Evolutionary conservation across 2,888 invertebrate species (phyloP), one percentile per base, ranked within the genome.

Genomic region (Subacronicta megacephala): DNA sequence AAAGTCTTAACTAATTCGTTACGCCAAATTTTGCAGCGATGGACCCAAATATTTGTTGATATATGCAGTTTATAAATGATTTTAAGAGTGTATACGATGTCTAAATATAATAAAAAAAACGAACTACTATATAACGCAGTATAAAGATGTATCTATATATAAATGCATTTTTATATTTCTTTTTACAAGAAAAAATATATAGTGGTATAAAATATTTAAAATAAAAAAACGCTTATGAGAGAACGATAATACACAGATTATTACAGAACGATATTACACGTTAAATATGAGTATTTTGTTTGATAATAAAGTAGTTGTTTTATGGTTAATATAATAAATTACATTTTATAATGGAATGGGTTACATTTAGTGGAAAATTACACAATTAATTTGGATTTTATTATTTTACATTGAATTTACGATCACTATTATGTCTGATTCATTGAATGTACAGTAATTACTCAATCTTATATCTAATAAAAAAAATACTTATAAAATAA

Each of bases 1-100:
- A 63, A 67, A 73, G 63, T 70, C 79, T 82, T 85, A 77, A 69
- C 88, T 90, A 90, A 89, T 92, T 92, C 91, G 90, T 87, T 89
- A 85, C 79, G 85, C 87, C 89, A 83, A 85, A 78, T 78, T 84
- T 83, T 71, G 78, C 85, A 86, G 88, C 88, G 76, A 72, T 93
- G 92, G 92, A 92, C 92, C 92, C 92, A 87, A 86, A 77, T 78
- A 73, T 76, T 50, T 74, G 63, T 78, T 78, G 64, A 62, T 68
- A 72, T 69, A 60, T 45, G 42, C 36, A 41, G 57, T 52, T 66
- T 49, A 40, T 33, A 43, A 7, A 42, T 59, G 59, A 40, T 47
- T 15, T 13, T 53, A 26, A 69, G 49, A 69, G 41, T 56, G 44
- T 41, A n/a, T 33, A 51, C 16, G 35, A 68, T 45, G 3, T 42